Evolutionary conservation across 30 jellyfish, hydroid and myxozoan species (phyloP), one percentile per base, ranked within the genome.

Genomic region (Hydra vulgaris): DNA sequence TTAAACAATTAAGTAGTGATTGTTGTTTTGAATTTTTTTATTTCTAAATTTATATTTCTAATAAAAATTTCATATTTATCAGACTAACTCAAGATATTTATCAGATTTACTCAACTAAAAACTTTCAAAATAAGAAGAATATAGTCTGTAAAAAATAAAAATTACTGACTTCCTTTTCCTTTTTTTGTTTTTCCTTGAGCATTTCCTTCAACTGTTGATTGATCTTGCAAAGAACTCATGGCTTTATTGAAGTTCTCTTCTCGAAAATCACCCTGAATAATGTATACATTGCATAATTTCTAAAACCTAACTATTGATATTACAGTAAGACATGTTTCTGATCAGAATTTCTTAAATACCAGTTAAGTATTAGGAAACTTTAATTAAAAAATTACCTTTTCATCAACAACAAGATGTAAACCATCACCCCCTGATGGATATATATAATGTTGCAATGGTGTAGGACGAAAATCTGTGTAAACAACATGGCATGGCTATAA

Each of bases 351-450:
- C n/a, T n/a, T n/a, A n/a, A n/a, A n/a, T n/a, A n/a, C n/a, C n/a
- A n/a, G n/a, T n/a, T n/a, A n/a, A n/a, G n/a, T n/a, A n/a, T n/a
- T n/a, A n/a, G n/a, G n/a, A n/a, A n/a, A n/a, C n/a, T n/a, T n/a
- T n/a, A n/a, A n/a, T n/a, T n/a, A n/a, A n/a, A n/a, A n/a, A n/a
- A n/a, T n/a, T n/a, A 90, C 97, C 96, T 90, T 90, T 79, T 93
- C 96, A 81, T 93, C 99, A 23, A 88, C 96, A 25, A 88, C 96
- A 71, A 93, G 83, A 88, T 93, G 91, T 23, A 93, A 70, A 17
- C 99, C 96, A 74, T 88, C 96, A 20, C 96, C 96, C 23, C 97
- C 95, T 18, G 95, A 70, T 15, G 99, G 96, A 82, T 83, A 93
- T n/a, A 93, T 87, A 76, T 93, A 93, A 72, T 93, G 99, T 70